Base-by-base conservation (phyloP, 2,888 invertebrate genomes). In the Troides helena region DNA sequence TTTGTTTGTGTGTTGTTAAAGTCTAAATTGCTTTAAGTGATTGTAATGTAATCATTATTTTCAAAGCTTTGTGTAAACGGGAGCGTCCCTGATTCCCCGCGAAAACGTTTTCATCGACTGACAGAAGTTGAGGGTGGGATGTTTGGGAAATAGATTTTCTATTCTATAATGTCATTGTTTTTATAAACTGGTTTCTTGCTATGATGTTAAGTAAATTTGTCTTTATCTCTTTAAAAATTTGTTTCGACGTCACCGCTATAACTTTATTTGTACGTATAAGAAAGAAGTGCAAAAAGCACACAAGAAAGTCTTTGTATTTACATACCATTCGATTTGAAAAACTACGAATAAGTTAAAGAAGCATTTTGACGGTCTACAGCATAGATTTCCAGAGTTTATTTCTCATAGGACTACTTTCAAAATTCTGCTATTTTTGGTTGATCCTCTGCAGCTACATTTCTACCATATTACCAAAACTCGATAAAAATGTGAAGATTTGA, bases 31-130 rank as follows among this genome's bases (percentile, higher is more conserved):
- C 18, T 10, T 62, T 63, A 25, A 57, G 57, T 63, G 62, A 43
- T 58, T 63, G 50, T 59, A 21, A 57, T 59, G 68, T 46, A 68
- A 63, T 68, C 59, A 63, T 68, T 62, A 68, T 68, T 68, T 68
- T 59, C 58, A 63, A 59, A 46, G 36, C 50, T 21, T 46, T 25
- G 43, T 25, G 59, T 50, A 63, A 68, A 57, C 58, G 46, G 62
- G 18, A 30, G 12, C 60, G 36, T n/a, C 46, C 30, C 43, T 21
- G 23, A 50, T 25, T 57, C 62, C 43, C 12, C 46, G 25, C 17
- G 10, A 43, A 30, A 68, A 68, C 30, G 46, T 43, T 63, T 63
- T 65, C 65, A 62, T 67, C 58, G 46, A 57, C 12, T 62, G 30
- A 23, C 25, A 43, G 57, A 58, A 67, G 57, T 21, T 18, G 18